phyloP scores from a whole-genome alignment of 2,113 vertebrate genomes.

The Mobula birostris region DNA sequence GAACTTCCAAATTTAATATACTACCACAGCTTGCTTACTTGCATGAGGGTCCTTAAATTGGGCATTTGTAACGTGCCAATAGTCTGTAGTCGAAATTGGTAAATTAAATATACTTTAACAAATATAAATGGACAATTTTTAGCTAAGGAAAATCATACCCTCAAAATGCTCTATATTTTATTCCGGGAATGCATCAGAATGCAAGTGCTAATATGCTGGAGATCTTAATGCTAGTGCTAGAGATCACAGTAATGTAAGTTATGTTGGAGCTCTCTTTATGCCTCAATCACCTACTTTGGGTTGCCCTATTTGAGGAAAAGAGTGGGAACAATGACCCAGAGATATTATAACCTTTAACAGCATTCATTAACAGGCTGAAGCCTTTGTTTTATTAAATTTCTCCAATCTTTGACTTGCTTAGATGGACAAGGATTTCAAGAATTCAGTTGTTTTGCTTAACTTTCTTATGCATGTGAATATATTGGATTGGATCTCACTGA shows the following conservation, averaged over 20 bases:
- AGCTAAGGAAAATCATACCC: neutral
- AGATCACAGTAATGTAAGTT: neutral
- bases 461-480: neutral
- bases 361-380: neutral
- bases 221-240: neutral
- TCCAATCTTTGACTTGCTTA: neutral
- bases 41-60: too few species aligned
- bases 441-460: neutral
- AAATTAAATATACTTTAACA: neutral
- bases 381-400: too few species aligned
- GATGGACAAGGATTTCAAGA: neutral
- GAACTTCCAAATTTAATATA: too few species aligned
- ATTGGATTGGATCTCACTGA: too few species aligned
- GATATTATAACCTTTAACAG: neutral
- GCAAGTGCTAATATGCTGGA: neutral
- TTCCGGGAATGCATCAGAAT: neutral
- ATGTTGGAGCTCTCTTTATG: neutral
- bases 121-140: too few species aligned
- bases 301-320: neutral
- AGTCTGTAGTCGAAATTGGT: neutral
- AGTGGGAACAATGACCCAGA: neutral
- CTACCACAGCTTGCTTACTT: too few species aligned
- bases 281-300: neutral
- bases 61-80: too few species aligned
- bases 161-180: neutral